Percentiles rank a stretch among this genome's conserved stretches.
Conservation (phyloP, 30 jellyfish, hydroid and myxozoan genomes). For the Mastigias papua region DNA sequence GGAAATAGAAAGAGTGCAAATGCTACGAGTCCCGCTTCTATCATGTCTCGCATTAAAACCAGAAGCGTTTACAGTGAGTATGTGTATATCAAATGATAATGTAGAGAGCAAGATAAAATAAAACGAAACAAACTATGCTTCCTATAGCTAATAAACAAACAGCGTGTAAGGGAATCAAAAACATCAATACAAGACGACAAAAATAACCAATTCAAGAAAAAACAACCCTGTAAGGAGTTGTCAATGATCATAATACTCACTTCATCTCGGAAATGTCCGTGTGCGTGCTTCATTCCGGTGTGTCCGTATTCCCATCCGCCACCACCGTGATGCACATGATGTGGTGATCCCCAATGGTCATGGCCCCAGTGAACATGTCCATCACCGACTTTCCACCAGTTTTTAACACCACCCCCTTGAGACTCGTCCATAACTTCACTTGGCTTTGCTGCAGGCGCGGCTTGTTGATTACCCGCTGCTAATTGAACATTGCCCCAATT, state of each 20-base stretch:
- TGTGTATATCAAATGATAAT: too few species aligned
- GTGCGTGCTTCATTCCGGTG: slow-evolving; percentile 88
- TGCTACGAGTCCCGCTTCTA: too few species aligned
- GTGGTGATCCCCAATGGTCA: slow-evolving; percentile 98
- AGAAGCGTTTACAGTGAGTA: too few species aligned
- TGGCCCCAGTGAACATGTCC: slow-evolving; percentile 99
- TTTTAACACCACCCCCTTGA: slow-evolving; percentile 67
- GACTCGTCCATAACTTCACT: slow-evolving; percentile 27
- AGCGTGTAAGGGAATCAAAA: too few species aligned
- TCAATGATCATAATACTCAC: neutral
- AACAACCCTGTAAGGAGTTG: too few species aligned
- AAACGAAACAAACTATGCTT: too few species aligned
- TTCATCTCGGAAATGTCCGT: slow-evolving; percentile 72
- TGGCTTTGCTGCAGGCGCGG: slow-evolving; percentile 43
- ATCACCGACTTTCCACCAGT: slow-evolving; percentile 99
- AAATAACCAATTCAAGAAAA: too few species aligned
- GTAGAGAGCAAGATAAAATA: too few species aligned
- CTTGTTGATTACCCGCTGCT: slow-evolving; percentile 33
- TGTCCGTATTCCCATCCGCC: slow-evolving; percentile 99
- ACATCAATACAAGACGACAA: too few species aligned
- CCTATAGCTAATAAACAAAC: too few species aligned
- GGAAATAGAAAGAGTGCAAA: too few species aligned
- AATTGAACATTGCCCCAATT: slow-evolving; percentile 66
- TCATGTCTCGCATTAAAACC: too few species aligned
- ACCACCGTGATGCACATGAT: slow-evolving; percentile 82